These are phyloP conservation scores for Pangasianodon gigas DNA, from an alignment of 2,113 vertebrate species.

Conservation along the genomic window DNA sequence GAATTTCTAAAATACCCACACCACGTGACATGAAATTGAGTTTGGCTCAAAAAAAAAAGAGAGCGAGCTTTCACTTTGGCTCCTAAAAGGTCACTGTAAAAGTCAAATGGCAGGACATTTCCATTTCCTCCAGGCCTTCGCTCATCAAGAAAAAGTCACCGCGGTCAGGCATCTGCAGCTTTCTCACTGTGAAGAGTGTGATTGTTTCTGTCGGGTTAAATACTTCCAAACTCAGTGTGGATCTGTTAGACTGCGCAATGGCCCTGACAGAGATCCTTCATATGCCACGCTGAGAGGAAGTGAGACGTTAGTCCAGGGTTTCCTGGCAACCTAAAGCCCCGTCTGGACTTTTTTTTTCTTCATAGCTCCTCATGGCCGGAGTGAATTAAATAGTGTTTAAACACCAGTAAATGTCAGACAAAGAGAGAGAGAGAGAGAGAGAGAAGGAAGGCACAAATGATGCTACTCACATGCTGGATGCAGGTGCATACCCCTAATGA, in stretches of 20 bases:
- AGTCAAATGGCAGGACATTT: constrained; percentile 49
- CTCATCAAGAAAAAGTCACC: constrained; percentile 27
- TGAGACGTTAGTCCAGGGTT: constrained; percentile 61
- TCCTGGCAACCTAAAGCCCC: constrained; percentile 61
- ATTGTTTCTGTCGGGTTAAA: constrained; percentile 37
- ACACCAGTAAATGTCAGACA: constrained; percentile 45
- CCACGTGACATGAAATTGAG: background rate
- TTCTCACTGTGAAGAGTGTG: constrained; percentile 30
- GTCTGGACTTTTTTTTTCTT: constrained; percentile 48
- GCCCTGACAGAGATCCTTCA: constrained; percentile 62
- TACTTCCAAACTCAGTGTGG: constrained; percentile 37
- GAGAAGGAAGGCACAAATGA: background rate
- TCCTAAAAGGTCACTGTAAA: constrained; percentile 42
- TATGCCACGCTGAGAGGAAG: constrained; percentile 66
- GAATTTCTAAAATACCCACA: constrained; percentile 27
- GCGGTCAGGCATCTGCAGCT: constrained; percentile 33
- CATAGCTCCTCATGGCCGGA: constrained; percentile 1
- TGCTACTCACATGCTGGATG: background rate
- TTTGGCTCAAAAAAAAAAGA: constrained; percentile 23
- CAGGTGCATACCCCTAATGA: background rate
- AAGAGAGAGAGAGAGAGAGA: no score
- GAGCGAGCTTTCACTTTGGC: constrained; percentile 18
- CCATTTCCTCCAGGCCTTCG: constrained; percentile 23
- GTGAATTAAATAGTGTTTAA: constrained; percentile 51
- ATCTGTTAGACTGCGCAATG: constrained; percentile 14